Evolutionary conservation across 2,888 invertebrate species (phyloP).

Genomic region (Drosophila siamana): DNA sequence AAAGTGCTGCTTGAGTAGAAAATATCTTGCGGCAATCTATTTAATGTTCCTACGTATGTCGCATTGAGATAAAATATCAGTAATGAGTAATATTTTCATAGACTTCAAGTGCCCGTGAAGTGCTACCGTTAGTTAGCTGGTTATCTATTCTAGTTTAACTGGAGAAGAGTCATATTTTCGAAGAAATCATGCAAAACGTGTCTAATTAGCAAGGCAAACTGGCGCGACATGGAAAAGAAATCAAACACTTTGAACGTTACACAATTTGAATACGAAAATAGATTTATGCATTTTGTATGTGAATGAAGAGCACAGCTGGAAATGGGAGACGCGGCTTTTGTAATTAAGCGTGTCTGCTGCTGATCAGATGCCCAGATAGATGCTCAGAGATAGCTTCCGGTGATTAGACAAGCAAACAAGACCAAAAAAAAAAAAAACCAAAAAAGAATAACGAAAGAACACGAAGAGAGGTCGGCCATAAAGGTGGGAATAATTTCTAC

Average conservation of each 20-base stretch:
- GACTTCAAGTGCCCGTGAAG: slow-evolving; percentile 11
- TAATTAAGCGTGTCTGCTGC: slow-evolving; percentile 70
- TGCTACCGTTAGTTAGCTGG: background rate
- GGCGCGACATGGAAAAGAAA: slow-evolving; percentile 54
- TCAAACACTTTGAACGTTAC: slow-evolving; percentile 36
- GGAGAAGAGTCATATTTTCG: slow-evolving; percentile 38
- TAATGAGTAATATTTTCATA: slow-evolving; percentile 3
- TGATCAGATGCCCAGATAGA: slow-evolving; percentile 46
- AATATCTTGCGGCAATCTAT: background rate
- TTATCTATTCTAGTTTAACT: slow-evolving; percentile 17
- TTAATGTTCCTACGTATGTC: background rate
- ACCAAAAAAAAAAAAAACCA: slow-evolving; percentile 20
- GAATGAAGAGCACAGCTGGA: slow-evolving; percentile 49
- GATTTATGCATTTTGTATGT: slow-evolving; percentile 44
- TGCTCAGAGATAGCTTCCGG: slow-evolving; percentile 73
- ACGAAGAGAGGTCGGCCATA: slow-evolving; percentile 46
- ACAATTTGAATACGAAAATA: slow-evolving; percentile 63
- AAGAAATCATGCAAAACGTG: slow-evolving; percentile 56
- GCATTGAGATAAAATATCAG: slow-evolving; percentile 12
- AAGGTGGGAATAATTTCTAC: slow-evolving; percentile 75
- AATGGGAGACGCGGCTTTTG: slow-evolving; percentile 47
- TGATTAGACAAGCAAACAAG: slow-evolving; percentile 67
- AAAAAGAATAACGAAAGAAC: slow-evolving; percentile 32
- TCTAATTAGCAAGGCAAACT: slow-evolving; percentile 58
- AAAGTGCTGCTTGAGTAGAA: background rate